phyloP scores from a whole-genome alignment of 2,797 vertebrate genomes.

The Oophaga sylvatica region DNA sequence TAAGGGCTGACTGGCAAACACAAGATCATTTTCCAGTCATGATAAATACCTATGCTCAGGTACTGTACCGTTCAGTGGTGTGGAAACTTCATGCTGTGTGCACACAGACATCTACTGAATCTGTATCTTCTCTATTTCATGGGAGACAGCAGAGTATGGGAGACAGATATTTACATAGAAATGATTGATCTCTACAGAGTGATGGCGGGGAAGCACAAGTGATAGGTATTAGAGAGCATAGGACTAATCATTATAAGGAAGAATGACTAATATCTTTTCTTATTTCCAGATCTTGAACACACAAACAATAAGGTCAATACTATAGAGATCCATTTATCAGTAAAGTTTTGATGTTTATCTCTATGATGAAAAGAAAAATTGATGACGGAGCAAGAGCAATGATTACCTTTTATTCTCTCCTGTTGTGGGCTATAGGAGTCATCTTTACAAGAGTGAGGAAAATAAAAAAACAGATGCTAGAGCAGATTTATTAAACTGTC shows the following conservation, averaged over 20 bases:
- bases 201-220: neutral
- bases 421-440: neutral
- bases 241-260: too few relatives aligned
- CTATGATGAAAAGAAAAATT: neutral
- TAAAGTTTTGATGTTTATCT: neutral
- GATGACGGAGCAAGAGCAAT: neutral
- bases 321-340: neutral
- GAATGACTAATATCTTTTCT: too few relatives aligned
- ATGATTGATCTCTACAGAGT: neutral
- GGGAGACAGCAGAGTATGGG: neutral
- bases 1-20: neutral
- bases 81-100: neutral
- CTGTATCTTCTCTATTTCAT: slow-evolving; percentile 7
- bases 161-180: slow-evolving; percentile 15
- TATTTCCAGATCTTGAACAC: too few relatives aligned
- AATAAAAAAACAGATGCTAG: neutral
- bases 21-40: neutral
- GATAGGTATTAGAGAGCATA: too few relatives aligned
- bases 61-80: neutral
- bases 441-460: neutral
- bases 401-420: neutral
- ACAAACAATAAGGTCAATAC: neutral
- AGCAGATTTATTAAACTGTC: too few relatives aligned
- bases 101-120: neutral
- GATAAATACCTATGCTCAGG: neutral